A percentile compares a stretch with the other conserved stretches of the same genome.
phyloP scores from a whole-genome alignment of 1,140 invertebrate species.

The Parasteatoda tepidariorum region DNA sequence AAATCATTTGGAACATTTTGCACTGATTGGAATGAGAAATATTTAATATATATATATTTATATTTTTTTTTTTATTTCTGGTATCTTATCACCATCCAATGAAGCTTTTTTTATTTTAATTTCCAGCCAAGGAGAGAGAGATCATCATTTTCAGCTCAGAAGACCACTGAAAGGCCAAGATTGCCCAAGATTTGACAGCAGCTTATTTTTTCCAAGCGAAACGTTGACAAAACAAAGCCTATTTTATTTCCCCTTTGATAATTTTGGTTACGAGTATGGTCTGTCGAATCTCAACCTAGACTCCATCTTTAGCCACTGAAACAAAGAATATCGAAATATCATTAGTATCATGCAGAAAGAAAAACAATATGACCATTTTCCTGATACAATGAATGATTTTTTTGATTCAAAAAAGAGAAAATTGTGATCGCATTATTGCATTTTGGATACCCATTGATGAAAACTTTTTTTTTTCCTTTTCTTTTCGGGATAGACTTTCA shows the following conservation, averaged over 20 bases:
- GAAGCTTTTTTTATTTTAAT: neutral
- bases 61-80: neutral
- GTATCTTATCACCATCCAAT: neutral
- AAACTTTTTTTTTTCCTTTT: too few relatives aligned
- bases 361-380: too few relatives aligned
- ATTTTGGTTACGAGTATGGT: constrained; percentile 33
- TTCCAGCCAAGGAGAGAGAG: neutral
- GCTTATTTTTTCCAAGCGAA: constrained; percentile 1
- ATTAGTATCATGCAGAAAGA: too few relatives aligned
- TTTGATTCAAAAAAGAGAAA: too few relatives aligned
- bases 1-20: constrained; percentile 45
- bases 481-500: too few relatives aligned
- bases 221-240: constrained; percentile 4
- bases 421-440: too few relatives aligned
- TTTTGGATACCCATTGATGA: too few relatives aligned
- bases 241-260: neutral
- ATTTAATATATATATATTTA: neutral
- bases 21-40: constrained; percentile 43
- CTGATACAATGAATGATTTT: too few relatives aligned
- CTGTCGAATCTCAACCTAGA: constrained; percentile 7
- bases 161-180: constrained; percentile 10
- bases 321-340: too few relatives aligned
- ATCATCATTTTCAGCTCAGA: constrained; percentile 17
- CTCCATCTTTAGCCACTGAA: constrained; percentile 48
- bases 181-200: constrained; percentile 22